Evolutionary conservation across 1,140 invertebrate genomes (phyloP).

Genomic region (Stratiolaelaps scimitus): DNA sequence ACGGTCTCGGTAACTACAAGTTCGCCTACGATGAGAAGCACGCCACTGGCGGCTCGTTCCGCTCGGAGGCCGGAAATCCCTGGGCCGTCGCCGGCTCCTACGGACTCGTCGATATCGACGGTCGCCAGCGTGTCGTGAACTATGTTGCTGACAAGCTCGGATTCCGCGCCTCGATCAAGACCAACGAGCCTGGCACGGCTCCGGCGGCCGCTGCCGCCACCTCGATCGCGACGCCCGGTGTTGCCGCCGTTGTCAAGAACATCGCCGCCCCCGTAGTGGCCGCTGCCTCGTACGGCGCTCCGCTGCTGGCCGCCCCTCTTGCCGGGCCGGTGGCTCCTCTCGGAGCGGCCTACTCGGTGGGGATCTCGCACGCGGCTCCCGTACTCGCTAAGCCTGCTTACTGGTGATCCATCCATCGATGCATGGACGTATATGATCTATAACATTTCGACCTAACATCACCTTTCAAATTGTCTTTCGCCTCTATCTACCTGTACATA

Average conservation of each 20-base stretch:
- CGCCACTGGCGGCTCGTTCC: conserved; percentile 37
- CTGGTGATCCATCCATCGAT: conserved; percentile 7
- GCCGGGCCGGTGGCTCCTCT: not conserved
- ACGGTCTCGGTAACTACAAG: conserved; percentile 36
- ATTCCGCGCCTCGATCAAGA: conserved; percentile 37
- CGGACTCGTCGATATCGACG: conserved; percentile 36
- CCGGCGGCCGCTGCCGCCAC: conserved; percentile 38
- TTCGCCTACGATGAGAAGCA: conserved; percentile 39
- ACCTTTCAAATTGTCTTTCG: no score
- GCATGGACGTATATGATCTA: no score
- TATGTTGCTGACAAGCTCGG: conserved; percentile 38
- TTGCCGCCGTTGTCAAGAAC: conserved; percentile 41
- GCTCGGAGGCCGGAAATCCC: conserved; percentile 35
- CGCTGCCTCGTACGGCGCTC: conserved; percentile 38
- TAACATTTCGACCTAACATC: no score
- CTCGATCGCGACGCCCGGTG: conserved; percentile 34
- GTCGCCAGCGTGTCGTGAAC: conserved; percentile 37
- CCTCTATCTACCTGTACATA: no score
- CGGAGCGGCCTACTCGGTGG: conserved; percentile 18
- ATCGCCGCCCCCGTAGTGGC: conserved; percentile 46
- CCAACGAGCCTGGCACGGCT: conserved; percentile 36
- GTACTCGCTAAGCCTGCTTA: not conserved
- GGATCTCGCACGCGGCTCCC: conserved; percentile 14
- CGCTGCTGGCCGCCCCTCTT: conserved; percentile 30
- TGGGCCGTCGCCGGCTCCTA: conserved; percentile 36